phyloP scores from a whole-genome alignment of 2,113 vertebrate species.

The Megaceryle maxima region DNA sequence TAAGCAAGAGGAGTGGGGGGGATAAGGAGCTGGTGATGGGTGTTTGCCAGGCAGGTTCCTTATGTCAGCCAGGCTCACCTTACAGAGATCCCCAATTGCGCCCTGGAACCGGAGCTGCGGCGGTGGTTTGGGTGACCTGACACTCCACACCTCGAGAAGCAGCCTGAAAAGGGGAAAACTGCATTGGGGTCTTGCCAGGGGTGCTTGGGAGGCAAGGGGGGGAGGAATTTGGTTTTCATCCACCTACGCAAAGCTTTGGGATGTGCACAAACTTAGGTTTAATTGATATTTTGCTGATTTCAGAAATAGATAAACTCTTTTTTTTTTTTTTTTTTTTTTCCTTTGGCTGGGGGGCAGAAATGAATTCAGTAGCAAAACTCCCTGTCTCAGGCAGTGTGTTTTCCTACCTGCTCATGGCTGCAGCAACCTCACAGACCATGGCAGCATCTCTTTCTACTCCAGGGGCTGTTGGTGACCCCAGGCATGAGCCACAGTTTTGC shows the following conservation, averaged over 20 bases:
- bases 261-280: not conserved
- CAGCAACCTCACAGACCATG: not conserved
- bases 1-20: not conserved
- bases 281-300: not conserved
- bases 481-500: not conserved
- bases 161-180: not conserved
- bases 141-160: accelerated
- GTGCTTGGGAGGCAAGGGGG: not conserved
- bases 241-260: not conserved
- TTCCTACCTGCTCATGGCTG: not conserved
- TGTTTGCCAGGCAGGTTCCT: not conserved
- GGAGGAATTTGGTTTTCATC: not conserved
- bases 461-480: not conserved
- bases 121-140: accelerated
- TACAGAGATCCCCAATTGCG: accelerated
- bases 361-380: not conserved
- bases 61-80: accelerated
- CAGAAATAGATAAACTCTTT: not conserved
- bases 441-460: not conserved
- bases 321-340: not conserved
- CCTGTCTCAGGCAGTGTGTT: not conserved
- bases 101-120: not conserved
- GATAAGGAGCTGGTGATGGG: not conserved
- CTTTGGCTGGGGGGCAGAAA: not conserved
- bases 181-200: not conserved